A percentile compares a stretch with the other conserved stretches of the same genome.
Conservation (phyloP, 92 coral and sea anemone species). For the Hydrozoanthus gracilis region DNA sequence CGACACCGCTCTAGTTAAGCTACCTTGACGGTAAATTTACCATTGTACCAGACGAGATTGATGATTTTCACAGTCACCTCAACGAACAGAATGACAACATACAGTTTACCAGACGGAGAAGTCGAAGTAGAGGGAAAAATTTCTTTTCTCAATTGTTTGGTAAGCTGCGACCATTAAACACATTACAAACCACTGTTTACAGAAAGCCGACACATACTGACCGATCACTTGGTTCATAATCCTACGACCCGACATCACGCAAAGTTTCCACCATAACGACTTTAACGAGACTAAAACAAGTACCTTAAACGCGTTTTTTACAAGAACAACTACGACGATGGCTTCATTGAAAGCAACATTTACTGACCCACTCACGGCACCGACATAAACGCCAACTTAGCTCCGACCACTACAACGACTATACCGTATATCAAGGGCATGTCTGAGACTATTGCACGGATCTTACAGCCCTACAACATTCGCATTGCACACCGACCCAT, state of each 20-base stretch:
- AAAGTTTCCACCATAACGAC: background rate
- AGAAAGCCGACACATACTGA: slow-evolving; percentile 1
- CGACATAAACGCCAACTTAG: too few relatives aligned
- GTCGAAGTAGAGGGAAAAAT: background rate
- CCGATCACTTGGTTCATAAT: slow-evolving; percentile 7
- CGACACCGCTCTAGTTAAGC: too few relatives aligned
- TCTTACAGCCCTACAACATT: too few relatives aligned
- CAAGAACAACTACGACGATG: too few relatives aligned
- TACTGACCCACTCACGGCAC: too few relatives aligned
- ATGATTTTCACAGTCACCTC: background rate
- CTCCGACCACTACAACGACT: too few relatives aligned
- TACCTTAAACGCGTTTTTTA: background rate
- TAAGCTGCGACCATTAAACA: background rate
- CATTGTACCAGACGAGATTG: background rate
- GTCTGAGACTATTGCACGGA: too few relatives aligned
- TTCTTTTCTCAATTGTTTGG: background rate
- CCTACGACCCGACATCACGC: too few relatives aligned
- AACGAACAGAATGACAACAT: background rate
- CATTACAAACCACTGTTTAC: background rate
- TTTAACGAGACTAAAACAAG: background rate
- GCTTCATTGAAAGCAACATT: too few relatives aligned
- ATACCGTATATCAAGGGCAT: too few relatives aligned
- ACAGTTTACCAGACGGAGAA: slow-evolving; percentile 15
- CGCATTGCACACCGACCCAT: too few relatives aligned
- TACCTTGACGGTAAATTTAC: too few relatives aligned